Conservation (phyloP, 2,888 invertebrate genomes). For the Fissipunctia ypsillon region DNA sequence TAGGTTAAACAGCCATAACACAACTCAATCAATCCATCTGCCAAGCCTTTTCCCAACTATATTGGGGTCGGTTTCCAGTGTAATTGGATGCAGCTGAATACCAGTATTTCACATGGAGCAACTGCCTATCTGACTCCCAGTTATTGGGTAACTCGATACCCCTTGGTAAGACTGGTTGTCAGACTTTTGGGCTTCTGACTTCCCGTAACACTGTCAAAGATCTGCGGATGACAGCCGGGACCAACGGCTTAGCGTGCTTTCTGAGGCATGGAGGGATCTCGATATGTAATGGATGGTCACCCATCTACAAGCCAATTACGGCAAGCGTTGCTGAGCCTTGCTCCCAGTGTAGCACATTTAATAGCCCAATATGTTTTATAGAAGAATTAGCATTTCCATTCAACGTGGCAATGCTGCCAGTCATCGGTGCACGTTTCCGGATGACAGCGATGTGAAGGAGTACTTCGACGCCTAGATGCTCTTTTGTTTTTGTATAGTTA, state of each 20-base stretch:
- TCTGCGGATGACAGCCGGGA: neutral
- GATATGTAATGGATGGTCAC: neutral
- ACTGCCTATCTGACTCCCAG: neutral
- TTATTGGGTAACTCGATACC: neutral
- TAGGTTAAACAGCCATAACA: neutral
- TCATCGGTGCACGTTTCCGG: neutral
- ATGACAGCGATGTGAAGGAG: neutral
- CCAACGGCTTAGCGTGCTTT: neutral
- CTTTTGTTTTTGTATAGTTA: neutral
- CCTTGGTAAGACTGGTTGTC: neutral
- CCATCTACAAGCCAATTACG: neutral
- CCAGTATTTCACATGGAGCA: neutral
- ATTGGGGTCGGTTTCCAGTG: neutral
- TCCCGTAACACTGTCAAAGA: neutral
- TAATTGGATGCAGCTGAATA: neutral
- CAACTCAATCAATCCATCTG: neutral
- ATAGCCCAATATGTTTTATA: neutral
- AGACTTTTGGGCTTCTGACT: neutral
- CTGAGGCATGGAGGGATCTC: no score
- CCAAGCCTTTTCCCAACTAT: neutral
- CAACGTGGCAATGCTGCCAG: neutral
- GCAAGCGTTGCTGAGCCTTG: neutral
- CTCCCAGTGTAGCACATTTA: neutral
- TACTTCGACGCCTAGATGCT: neutral
- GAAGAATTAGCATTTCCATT: neutral